A percentile compares a stretch with the other conserved stretches of the same genome.
phyloP scores from a whole-genome alignment of 2,888 invertebrate species.

The Trissolcus brochymenae region DNA sequence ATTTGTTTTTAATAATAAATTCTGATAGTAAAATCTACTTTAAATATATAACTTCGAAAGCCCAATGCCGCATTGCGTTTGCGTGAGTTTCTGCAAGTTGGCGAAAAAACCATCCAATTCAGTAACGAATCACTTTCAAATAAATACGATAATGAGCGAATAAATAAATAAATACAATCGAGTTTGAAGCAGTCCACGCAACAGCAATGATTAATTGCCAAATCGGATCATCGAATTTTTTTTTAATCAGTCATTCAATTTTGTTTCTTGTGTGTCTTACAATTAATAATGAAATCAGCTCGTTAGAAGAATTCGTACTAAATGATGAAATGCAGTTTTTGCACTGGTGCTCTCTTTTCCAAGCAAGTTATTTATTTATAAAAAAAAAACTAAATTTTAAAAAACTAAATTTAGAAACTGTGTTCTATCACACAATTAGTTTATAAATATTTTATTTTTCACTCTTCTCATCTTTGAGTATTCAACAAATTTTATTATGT shows the following conservation, averaged over 20 bases:
- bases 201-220: conserved; percentile 14
- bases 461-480: too few relatives aligned
- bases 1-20: conserved; percentile 49
- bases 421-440: too few relatives aligned
- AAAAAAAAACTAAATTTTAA: too few relatives aligned
- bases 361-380: too few relatives aligned
- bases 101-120: background rate
- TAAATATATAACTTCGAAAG: conserved; percentile 14
- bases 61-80: conserved; percentile 5
- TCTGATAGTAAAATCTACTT: conserved; percentile 71
- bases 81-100: conserved; percentile 4
- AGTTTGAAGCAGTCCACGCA: conserved; percentile 16
- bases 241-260: conserved; percentile 23
- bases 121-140: conserved; percentile 4
- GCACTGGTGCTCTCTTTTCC: too few relatives aligned
- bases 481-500: too few relatives aligned
- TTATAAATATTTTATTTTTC: too few relatives aligned
- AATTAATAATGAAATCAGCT: conserved; percentile 5
- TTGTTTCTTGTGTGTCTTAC: background rate
- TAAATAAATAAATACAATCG: conserved; percentile 40
- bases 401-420: too few relatives aligned
- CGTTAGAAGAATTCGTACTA: too few relatives aligned
- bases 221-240: conserved; percentile 21
- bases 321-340: background rate
- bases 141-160: conserved; percentile 23